Evolutionary conservation across 2,888 invertebrate species (phyloP), one percentile per base, ranked within the genome.

Genomic region (Archips xylosteana): DNA sequence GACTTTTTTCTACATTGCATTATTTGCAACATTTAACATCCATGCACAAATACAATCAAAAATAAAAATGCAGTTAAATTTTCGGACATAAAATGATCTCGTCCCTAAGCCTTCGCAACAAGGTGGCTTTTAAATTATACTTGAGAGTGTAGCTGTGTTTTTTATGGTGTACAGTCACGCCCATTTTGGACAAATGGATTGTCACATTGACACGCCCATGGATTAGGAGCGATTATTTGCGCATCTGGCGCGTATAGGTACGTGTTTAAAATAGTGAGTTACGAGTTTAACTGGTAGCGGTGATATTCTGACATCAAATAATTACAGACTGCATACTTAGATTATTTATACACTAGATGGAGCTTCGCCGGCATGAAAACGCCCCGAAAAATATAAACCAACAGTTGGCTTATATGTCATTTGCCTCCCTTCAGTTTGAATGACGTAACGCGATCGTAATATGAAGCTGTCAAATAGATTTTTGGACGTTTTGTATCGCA

Each of bases 161-260:
- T 13, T n/a, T 49, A 3, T 4, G 1, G 49, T n/a, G 39, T 39
- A 45, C 49, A 49, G n/a, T 49, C 49, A 49, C 49, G 4, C 49
- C 49, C 49, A 49, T 49, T 49, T 49, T 49, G 49, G 49, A 49
- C n/a, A n/a, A 49, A 49, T 49, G 49, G 49, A n/a, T 13, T 49
- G 49, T 49, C 49, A n/a, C 6, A 13, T n/a, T 4, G 49, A 12
- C 49, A 49, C 49, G 49, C 49, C 49, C n/a, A n/a, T 49, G 49
- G 49, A 49, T 49, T 49, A 49, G 49, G n/a, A n/a, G n/a, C n/a
- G 49, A n/a, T 49, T 49, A 49, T 49, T 49, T 13, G 49, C 49
- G 49, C 49, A 49, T 49, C 49, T 49, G 49, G 49, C n/a, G 49
- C 49, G 49, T 4, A 39, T 49, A n/a, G n/a, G n/a, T n/a, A 49